Base-by-base conservation (phyloP, 2,888 invertebrate species). In the Cistogaster globosa region DNA sequence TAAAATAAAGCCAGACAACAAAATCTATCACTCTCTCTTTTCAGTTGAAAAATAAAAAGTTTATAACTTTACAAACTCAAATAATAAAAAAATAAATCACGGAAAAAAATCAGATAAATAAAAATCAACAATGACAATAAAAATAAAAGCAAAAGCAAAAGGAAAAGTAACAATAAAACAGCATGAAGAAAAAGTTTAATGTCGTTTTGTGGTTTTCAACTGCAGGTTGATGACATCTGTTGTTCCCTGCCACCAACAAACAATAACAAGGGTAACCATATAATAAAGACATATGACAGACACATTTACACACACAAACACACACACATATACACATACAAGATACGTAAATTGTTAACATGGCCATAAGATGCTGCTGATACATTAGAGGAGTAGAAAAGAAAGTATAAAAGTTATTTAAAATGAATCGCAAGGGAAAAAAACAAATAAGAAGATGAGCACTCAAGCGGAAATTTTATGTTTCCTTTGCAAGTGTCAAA, bases 201-300 rank as follows among this genome's bases (percentile, higher is more conserved):
- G 83, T 78, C 86, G 76, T 85, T 85, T 85, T 83, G 85, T 78
- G 86, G 86, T 60, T 86, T 80, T 38, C 74, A 51, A 77, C 77
- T 77, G 80, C 84, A 85, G 85, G 86, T 86, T 86, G 85, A 81
- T 77, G 81, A 83, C 85, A 86, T 86, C 74, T 86, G 63, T 84
- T 85, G 76, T 76, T 71, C 36, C 63, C 48, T 55, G 65, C 55
- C 77, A 45, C 60, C 72, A 65, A 53, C 38, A 72, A 77, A 26
- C 67, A 72, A 72, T 45, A 76, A 51, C 45, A 76, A 67, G 22
- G 32, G 3, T 48, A 68, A 65, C 75, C 63, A 42, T 53, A 48
- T 55, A 55, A 82, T 32, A 63, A 53, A 65, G 45, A 55, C 51
- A 60, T 60, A 51, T 22, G 67, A 36, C 45, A 63, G 48, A 58